Evolutionary conservation across 1,140 invertebrate species (phyloP).

Genomic region (Drosophila nigromelanica): DNA sequence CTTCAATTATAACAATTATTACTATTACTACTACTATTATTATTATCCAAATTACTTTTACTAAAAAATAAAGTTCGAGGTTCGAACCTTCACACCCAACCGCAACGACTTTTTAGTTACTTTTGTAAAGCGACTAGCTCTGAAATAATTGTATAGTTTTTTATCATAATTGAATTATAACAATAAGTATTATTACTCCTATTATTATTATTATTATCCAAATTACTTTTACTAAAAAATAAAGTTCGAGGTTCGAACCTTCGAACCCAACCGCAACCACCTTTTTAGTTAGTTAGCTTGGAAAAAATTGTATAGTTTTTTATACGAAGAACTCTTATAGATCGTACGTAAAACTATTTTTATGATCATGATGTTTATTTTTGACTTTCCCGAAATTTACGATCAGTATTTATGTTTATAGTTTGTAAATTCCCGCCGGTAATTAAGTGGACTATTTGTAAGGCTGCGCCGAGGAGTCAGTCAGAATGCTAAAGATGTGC

Average conservation of each 20-base stretch:
- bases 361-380: constrained; percentile 51
- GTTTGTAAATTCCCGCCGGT: constrained; percentile 69
- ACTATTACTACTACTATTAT: no score
- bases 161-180: no score
- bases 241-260: not conserved
- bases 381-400: constrained; percentile 58
- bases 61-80: not conserved
- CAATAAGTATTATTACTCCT: no score
- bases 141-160: constrained; percentile 1
- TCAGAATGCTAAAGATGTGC: constrained; percentile 26
- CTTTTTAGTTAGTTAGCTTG: not conserved
- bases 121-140: not conserved
- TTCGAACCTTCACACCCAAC: no score
- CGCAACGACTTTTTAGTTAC: no score
- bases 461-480: not conserved
- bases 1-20: no score
- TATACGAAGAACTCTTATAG: constrained; percentile 30
- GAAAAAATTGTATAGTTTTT: constrained; percentile 1
- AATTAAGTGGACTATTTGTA: constrained; percentile 63
- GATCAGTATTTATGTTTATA: constrained; percentile 53
- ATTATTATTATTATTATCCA: no score
- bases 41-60: not conserved
- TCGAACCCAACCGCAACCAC: no score
- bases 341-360: constrained; percentile 58
- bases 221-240: not conserved